A percentile compares a stretch with the other conserved stretches of the same genome.
phyloP scores from a whole-genome alignment of 37 sponge, comb jelly and placozoan species.

The Tethya wilhelma region DNA sequence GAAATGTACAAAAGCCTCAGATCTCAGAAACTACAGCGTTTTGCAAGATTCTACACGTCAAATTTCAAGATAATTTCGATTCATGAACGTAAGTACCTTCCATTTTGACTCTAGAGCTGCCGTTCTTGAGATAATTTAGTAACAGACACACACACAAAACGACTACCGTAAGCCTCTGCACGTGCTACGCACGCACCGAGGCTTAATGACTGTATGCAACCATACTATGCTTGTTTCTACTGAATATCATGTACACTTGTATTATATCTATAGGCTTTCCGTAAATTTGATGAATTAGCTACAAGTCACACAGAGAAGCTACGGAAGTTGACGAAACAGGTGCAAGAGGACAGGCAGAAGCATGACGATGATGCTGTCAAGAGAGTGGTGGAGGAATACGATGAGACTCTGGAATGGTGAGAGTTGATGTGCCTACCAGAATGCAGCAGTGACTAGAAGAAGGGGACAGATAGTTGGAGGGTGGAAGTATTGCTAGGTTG shows the following conservation, averaged over 20 bases:
- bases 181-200: too few relatives aligned
- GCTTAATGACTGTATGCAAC: too few relatives aligned
- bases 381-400: slow-evolving; percentile 93
- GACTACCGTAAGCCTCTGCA: too few relatives aligned
- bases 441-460: not conserved
- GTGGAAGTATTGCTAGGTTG: too few relatives aligned
- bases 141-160: too few relatives aligned
- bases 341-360: slow-evolving; percentile 87
- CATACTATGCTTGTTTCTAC: not conserved
- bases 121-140: too few relatives aligned
- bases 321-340: slow-evolving; percentile 90
- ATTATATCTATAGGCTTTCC: slow-evolving; percentile 71
- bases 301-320: slow-evolving; percentile 86
- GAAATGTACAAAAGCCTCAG: too few relatives aligned
- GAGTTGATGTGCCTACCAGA: not conserved
- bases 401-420: slow-evolving; percentile 92
- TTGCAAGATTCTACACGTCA: too few relatives aligned
- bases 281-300: slow-evolving; percentile 91
- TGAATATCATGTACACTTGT: not conserved
- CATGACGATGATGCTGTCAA: slow-evolving; percentile 94
- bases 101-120: too few relatives aligned
- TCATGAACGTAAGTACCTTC: too few relatives aligned
- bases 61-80: too few relatives aligned
- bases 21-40: too few relatives aligned
- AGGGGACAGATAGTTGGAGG: not conserved